Evolutionary conservation across 2,888 invertebrate genomes (phyloP).

Genomic region (Gordius sp.): DNA sequence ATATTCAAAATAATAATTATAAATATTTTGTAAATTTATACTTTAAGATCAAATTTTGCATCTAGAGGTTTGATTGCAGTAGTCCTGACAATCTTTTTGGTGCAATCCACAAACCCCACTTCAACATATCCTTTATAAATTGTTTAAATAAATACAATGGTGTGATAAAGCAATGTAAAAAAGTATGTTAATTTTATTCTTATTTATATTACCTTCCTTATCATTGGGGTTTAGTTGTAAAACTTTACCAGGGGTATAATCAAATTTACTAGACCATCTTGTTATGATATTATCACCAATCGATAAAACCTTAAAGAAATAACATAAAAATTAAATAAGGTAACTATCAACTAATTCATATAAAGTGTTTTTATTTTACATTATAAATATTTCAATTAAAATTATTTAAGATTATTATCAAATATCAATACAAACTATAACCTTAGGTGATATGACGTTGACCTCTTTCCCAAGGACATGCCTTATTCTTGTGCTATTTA

Average conservation of each 20-base stretch:
- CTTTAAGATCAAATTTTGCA: slow-evolving; percentile 7
- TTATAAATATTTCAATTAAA: too few species aligned
- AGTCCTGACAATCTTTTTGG: not conserved
- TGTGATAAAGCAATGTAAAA: not conserved
- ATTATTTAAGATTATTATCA: too few species aligned
- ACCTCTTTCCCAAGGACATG: too few species aligned
- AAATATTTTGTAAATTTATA: too few species aligned
- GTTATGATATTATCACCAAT: not conserved
- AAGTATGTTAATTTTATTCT: not conserved
- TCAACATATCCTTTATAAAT: slow-evolving; percentile 6
- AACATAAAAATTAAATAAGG: not conserved
- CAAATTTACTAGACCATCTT: slow-evolving; percentile 9
- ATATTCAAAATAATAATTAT: too few species aligned
- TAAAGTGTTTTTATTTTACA: too few species aligned
- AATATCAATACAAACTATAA: too few species aligned
- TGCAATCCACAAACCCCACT: not conserved
- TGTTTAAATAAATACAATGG: not conserved
- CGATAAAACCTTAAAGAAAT: not conserved
- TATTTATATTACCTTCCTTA: not conserved
- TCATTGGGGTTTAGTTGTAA: not conserved
- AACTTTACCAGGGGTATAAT: slow-evolving; percentile 3
- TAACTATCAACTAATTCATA: too few species aligned
- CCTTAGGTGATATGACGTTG: too few species aligned
- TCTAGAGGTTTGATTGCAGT: not conserved
- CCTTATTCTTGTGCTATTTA: too few species aligned